Base-by-base conservation (phyloP, 2,888 invertebrate species). In the Phragmatobia fuliginosa region DNA sequence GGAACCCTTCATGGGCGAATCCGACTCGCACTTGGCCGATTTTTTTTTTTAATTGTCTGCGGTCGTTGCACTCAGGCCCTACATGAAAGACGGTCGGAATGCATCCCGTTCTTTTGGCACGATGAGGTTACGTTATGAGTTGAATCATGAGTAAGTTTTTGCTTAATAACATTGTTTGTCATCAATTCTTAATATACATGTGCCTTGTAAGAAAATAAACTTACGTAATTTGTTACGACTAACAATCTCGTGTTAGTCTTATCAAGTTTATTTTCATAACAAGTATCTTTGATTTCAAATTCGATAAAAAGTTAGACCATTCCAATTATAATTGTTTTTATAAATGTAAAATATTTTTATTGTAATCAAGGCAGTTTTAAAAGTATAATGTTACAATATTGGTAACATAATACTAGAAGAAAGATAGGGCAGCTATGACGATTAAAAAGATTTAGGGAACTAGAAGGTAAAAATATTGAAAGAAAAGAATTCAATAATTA, bases 31-130 rank as follows among this genome's bases (percentile, higher is more conserved):
- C n/a, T n/a, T n/a, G n/a, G n/a, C n/a, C n/a, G n/a, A n/a, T n/a
- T n/a, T n/a, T n/a, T n/a, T n/a, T n/a, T 84, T 85, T 86, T 91
- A 91, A 91, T 91, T 90, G 88, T 74, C 77, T 75, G 72, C 68
- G 84, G 87, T 83, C 78, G 83, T 73, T 82, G 79, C 87, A 84
- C 77, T 72, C 67, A 28, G 56, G 49, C 70, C 72, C 80, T 78
- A 25, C 25, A 63, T 38, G 45, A 41, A 31, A n/a, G 61, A 38
- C 31, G 59, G 65, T 80, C 72, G 82, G 68, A 64, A 52, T 61
- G 64, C 14, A 28, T 28, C 6, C 67, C 62, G 52, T 59, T 65
- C 56, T 41, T 63, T 62, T 52, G 28, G 49, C 66, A 25, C 67
- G 78, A 76, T 75, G 67, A 66, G 66, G 56, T 72, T 64, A 66